Evolutionary conservation across 2,113 vertebrate species (phyloP), one percentile per base, ranked within the genome.

Genomic region (Trochalopteron elliotii): DNA sequence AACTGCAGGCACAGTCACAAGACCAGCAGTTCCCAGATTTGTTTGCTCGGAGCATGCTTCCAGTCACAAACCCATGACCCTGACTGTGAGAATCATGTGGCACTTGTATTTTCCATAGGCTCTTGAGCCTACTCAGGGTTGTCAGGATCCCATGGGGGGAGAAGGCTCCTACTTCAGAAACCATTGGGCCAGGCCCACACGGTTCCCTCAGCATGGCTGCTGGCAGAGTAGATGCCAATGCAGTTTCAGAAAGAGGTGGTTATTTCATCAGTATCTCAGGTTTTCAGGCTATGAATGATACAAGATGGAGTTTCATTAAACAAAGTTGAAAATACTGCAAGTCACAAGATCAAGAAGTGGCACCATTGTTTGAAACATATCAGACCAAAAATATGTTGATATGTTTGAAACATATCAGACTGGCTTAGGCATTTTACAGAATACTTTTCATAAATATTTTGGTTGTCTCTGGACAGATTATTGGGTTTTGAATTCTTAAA

Each of bases 31-130:
- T 77, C 80, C 55, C 87, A 63, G 47, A 67, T 86, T 81, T 81
- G n/a, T 89, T 83, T 85, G 42, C 52, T 80, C 47, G 28, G 49
- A 71, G 47, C 40, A 33, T 0, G 0, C 44, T 82, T 83, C n/a
- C 61, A 30, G 0, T 0, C n/a, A 80, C 23, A 75, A 18, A 49
- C 14, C n/a, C 23, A 28, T 87, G n/a, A 72, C 67, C 31, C 19
- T 44, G 45, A 44, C 56, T 78, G 24, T n/a, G 68, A 22, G 49
- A 20, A 25, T 65, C 37, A 57, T n/a, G 33, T 61, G 65, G 45
- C 17, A 12, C 68, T 60, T 87, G 44, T 14, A 10, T 85, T 85
- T 90, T 59, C 56, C 1, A 0, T 20, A 44, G 37, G 57, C 44
- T 89, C 61, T 53, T 68, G 53, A 82, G 31, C 60, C 37, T 87